phyloP scores from a whole-genome alignment of 1,140 invertebrate genomes.

The Ips typographus region DNA sequence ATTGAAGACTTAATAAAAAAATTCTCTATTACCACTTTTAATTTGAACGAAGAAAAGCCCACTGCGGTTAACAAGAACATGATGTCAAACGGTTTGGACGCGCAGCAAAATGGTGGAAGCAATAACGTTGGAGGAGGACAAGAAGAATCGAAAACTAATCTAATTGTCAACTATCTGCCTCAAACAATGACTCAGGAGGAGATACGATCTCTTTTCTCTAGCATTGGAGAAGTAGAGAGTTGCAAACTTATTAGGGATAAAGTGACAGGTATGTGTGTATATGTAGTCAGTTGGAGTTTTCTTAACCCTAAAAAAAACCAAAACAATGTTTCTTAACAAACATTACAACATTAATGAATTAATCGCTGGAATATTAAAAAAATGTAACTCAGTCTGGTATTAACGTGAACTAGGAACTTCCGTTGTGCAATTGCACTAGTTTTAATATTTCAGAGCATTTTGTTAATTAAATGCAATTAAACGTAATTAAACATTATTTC shows the following conservation, averaged over 20 bases:
- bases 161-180: constrained; percentile 99
- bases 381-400: no score
- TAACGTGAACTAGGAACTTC: constrained; percentile 7
- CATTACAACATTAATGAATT: no score
- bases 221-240: constrained; percentile 97
- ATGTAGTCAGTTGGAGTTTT: neutral
- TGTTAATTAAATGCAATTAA: constrained; percentile 27
- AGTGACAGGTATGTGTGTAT: constrained; percentile 79
- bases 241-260: constrained; percentile 99
- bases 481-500: constrained; percentile 13
- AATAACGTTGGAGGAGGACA: constrained; percentile 67
- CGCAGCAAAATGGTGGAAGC: constrained; percentile 69
- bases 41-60: constrained; percentile 43
- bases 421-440: constrained; percentile 20
- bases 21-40: constrained; percentile 41
- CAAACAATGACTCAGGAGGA: constrained; percentile 99
- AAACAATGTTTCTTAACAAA: no score
- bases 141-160: constrained; percentile 95
- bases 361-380: no score
- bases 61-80: constrained; percentile 52
- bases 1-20: constrained; percentile 42
- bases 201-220: constrained; percentile 94
- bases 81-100: constrained; percentile 85
- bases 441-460: constrained; percentile 21
- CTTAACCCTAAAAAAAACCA: no score